These are phyloP conservation scores for Pseudeuparius sepicola DNA, from an alignment of 2,888 invertebrate species.

Conservation along the genomic window DNA sequence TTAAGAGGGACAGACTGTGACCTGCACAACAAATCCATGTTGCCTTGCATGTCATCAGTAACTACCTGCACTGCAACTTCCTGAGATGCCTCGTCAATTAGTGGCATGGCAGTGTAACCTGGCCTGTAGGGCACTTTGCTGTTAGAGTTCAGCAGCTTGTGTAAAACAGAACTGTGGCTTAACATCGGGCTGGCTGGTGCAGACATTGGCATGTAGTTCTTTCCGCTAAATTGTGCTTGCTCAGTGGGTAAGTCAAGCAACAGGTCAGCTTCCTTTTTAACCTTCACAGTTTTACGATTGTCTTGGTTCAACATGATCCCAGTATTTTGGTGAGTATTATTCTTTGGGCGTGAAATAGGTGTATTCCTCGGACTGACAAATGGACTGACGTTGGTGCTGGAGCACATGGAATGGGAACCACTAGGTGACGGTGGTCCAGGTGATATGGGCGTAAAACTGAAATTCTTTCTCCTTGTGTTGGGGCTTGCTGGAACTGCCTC, in stretches of 20 bases:
- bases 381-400: constrained; percentile 63
- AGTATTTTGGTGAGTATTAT: constrained; percentile 45
- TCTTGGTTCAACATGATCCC: constrained; percentile 27
- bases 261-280: constrained; percentile 34
- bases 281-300: constrained; percentile 24
- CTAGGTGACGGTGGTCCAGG: constrained; percentile 61
- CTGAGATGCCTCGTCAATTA: neutral
- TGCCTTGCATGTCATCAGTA: constrained; percentile 11
- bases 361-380: constrained; percentile 70
- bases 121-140: constrained; percentile 43
- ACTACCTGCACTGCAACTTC: constrained; percentile 5
- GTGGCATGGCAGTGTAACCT: constrained; percentile 33
- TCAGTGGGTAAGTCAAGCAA: constrained; percentile 26
- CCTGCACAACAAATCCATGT: constrained; percentile 31
- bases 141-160: constrained; percentile 42
- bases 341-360: constrained; percentile 58
- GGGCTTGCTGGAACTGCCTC: constrained; percentile 55
- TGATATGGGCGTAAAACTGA: constrained; percentile 80
- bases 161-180: constrained; percentile 30
- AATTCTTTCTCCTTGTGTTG: constrained; percentile 66
- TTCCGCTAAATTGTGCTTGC: constrained; percentile 25
- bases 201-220: constrained; percentile 48
- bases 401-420: constrained; percentile 46
- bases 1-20: constrained; percentile 67
- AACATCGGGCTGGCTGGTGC: constrained; percentile 58